These are phyloP conservation scores for Conchocele bisecta DNA, from an alignment of 2,888 invertebrate species.

Conservation along the genomic window DNA sequence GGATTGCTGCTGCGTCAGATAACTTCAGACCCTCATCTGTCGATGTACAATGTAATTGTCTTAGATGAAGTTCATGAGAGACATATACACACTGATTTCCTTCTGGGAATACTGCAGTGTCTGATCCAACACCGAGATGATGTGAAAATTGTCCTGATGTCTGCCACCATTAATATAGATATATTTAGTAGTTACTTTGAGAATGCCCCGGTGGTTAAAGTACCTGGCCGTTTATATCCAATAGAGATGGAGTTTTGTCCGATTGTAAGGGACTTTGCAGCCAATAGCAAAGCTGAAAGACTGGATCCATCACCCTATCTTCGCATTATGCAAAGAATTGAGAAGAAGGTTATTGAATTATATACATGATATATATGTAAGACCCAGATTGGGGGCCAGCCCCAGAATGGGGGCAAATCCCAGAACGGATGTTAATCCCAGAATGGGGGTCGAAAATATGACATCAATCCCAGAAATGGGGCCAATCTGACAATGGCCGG, in stretches of 20 bases:
- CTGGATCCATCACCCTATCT: conserved; percentile 97
- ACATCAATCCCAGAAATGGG: no score
- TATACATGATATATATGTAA: no score
- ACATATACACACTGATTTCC: conserved; percentile 91
- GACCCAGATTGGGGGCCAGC: no score
- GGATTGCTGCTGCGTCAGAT: conserved; percentile 88
- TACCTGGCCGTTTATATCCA: conserved; percentile 96
- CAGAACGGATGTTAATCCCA: no score
- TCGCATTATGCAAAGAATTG: conserved; percentile 90
- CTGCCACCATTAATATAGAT: conserved; percentile 98
- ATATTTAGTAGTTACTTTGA: conserved; percentile 97
- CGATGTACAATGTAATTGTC: conserved; percentile 94
- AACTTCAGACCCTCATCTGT: conserved; percentile 89
- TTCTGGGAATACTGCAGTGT: conserved; percentile 97
- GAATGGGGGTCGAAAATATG: no score
- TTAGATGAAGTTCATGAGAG: conserved; percentile 98
- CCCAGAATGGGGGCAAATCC: no score
- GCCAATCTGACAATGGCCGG: no score
- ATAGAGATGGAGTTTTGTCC: conserved; percentile 92
- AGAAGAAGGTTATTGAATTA: conserved; percentile 72
- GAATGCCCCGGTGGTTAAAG: conserved; percentile 91
- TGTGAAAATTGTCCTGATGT: conserved; percentile 96
- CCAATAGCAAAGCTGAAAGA: conserved; percentile 85
- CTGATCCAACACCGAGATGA: conserved; percentile 90
- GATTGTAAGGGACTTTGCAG: conserved; percentile 84